These are phyloP conservation scores for Metallyticus violacea DNA, from an alignment of 2,888 invertebrate genomes.

Conservation along the genomic window DNA sequence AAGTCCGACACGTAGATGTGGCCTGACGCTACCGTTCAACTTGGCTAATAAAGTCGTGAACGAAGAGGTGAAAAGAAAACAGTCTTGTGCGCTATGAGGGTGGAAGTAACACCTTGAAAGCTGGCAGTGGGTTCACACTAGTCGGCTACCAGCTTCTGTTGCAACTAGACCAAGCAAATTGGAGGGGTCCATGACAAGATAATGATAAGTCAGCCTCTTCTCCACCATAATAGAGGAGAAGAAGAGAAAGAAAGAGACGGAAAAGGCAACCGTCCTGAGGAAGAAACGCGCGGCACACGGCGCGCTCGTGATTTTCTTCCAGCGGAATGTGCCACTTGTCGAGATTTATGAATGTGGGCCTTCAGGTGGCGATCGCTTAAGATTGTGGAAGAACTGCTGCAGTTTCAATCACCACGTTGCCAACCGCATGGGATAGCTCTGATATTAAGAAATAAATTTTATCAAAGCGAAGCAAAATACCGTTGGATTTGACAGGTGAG, in stretches of 20 bases:
- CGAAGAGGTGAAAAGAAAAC: too few relatives aligned
- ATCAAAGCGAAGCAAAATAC: neutral
- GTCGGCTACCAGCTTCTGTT: neutral
- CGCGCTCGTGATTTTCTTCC: neutral
- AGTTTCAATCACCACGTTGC: neutral
- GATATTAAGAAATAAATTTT: neutral
- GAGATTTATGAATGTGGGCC: neutral
- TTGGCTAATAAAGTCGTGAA: too few relatives aligned
- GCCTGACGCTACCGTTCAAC: too few relatives aligned
- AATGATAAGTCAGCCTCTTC: neutral
- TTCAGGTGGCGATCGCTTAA: neutral
- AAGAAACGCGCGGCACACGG: neutral
- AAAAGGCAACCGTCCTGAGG: neutral
- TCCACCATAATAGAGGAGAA: too few relatives aligned
- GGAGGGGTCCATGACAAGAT: neutral
- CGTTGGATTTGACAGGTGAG: neutral
- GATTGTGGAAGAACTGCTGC: neutral
- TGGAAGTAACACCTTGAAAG: neutral
- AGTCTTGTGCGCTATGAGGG: too few relatives aligned
- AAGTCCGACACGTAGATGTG: too few relatives aligned
- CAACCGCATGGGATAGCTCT: too few relatives aligned
- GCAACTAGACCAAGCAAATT: neutral
- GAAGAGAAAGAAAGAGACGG: neutral
- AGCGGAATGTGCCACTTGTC: neutral
- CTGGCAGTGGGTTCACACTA: neutral